Conservation (phyloP, 2,797 vertebrate genomes). For the Leptatherina wallacei region DNA sequence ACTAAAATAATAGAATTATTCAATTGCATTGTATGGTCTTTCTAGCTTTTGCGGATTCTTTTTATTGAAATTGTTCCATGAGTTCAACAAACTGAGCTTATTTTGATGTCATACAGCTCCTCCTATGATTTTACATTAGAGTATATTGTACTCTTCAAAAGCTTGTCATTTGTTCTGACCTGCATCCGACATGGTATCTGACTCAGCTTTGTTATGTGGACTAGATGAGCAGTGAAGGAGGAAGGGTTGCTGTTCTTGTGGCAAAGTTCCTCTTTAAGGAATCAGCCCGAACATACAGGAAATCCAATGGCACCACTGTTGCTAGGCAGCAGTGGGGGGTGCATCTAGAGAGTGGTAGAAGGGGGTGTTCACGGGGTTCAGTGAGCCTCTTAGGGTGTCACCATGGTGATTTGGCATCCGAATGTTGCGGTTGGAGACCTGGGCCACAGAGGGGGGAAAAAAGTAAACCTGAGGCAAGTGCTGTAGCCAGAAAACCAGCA, state of each 20-base stretch:
- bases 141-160: neutral
- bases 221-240: conserved; percentile 16
- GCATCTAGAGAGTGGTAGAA: conserved; percentile 42
- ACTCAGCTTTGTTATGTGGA: conserved; percentile 18
- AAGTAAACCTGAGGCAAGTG: conserved; percentile 67
- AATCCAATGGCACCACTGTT: conserved; percentile 83
- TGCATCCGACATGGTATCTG: conserved; percentile 1
- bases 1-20: neutral
- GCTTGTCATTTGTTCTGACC: conserved; percentile 33
- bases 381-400: conserved; percentile 81
- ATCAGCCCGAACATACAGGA: conserved; percentile 77
- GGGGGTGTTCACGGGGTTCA: conserved; percentile 77
- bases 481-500: conserved; percentile 54
- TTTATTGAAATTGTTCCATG: neutral
- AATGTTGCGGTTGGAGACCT: conserved; percentile 83
- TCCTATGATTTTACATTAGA: neutral
- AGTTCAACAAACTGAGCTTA: neutral
- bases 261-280: conserved; percentile 79
- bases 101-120: neutral
- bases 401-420: conserved; percentile 85
- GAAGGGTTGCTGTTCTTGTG: conserved; percentile 56
- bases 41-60: neutral
- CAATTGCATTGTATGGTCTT: neutral
- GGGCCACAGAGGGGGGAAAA: conserved; percentile 72
- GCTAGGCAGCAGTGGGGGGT: conserved; percentile 76